Evolutionary conservation across 2,113 vertebrate species (phyloP), one percentile per base, ranked within the genome.

Genomic region (Hemibagrus wyckioides): DNA sequence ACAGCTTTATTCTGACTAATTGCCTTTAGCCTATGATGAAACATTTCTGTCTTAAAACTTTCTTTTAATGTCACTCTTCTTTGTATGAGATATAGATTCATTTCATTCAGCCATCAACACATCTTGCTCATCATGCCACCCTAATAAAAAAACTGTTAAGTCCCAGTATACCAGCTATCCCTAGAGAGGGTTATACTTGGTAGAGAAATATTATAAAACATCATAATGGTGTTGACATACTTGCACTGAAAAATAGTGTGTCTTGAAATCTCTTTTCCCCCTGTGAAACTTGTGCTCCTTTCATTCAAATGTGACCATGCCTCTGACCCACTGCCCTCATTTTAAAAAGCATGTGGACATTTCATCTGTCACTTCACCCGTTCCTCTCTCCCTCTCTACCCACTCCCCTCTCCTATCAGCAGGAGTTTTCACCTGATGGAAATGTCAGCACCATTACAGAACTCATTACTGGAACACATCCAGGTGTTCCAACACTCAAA

Each of bases 401-500:
- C 30, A 52, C 80, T 86, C 57, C 75, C 44, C 75, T 50, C 36
- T 75, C 61, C 73, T 11, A 61, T 80, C 77, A 76, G 76, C 83
- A 54, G 57, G 79, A 86, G 48, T 30, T 85, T 52, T 77, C 81
- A 85, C 89, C 82, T 76, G 33, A 28, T 79, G 71, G 80, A 92
- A 92, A 91, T 90, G 89, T 89, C 91, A 92, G n/a, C 82, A 41
- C 85, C 69, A 89, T 84, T 90, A 87, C 50, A 8, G 48, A 92
- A 85, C 83, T 90, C 85, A 89, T 87, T 67, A 87, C 85, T 54
- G 9, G 81, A 81, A 91, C 57, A 88, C 71, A 86, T 56, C 75
- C 88, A 86, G 85, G 89, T 90, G 88, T 79, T 90, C 80, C 73
- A 80, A 83, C 80, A 89, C 79, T 84, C 81, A 77, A 82, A 81